phyloP scores from a whole-genome alignment of 2,113 vertebrate genomes.

The Bufo gargarizans region DNA sequence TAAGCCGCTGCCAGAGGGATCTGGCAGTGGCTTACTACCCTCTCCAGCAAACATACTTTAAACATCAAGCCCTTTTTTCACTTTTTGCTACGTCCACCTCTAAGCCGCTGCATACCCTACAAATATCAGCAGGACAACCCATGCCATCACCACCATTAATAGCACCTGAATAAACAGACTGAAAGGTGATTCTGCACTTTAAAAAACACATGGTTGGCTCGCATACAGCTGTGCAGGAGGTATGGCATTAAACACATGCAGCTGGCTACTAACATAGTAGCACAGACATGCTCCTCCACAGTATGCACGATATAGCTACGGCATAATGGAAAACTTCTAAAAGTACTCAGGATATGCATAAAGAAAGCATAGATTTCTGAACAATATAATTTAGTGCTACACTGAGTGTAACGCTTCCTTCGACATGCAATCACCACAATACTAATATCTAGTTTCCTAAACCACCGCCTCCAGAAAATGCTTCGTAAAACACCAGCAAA shows the following conservation, averaged over 20 bases:
- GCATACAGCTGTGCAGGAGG: not conserved
- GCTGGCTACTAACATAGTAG: not conserved
- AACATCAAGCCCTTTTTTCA: not conserved
- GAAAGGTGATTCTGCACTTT: not conserved
- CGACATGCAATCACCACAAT: not conserved
- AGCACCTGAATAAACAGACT: constrained; percentile 28
- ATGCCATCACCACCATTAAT: not conserved
- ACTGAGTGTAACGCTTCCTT: not conserved
- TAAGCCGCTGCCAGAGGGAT: too few species aligned
- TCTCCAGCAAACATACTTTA: not conserved
- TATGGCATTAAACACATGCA: not conserved
- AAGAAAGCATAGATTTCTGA: not conserved
- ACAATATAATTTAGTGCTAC: not conserved
- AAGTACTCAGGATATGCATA: constrained; percentile 5
- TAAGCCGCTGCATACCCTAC: not conserved
- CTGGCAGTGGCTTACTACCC: too few species aligned
- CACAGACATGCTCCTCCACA: not conserved
- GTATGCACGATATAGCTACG: not conserved
- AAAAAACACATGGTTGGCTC: not conserved
- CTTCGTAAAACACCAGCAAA: not conserved
- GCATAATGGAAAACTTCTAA: not conserved
- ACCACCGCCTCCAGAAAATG: not conserved
- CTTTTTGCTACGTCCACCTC: not conserved
- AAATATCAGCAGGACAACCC: constrained; percentile 15
- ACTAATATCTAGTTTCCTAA: not conserved